A percentile compares a stretch with the other conserved stretches of the same genome.
Evolutionary conservation across 1,140 invertebrate species (phyloP).

Genomic region (Drosophila kepulauana): DNA sequence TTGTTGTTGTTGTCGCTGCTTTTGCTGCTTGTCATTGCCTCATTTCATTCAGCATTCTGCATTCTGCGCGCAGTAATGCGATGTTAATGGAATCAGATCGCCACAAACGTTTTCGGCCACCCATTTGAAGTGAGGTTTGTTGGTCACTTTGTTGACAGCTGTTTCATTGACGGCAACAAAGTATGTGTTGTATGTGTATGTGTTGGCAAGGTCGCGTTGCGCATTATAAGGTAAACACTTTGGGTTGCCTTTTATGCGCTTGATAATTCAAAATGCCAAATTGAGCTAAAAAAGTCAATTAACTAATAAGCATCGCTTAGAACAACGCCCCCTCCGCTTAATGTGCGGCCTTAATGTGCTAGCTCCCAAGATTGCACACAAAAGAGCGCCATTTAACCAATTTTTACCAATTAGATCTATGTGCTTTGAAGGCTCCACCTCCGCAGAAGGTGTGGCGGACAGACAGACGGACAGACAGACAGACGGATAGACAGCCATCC

Average conservation of each 20-base stretch:
- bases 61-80: slow-evolving; percentile 44
- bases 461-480: slow-evolving; percentile 26
- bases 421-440: slow-evolving; percentile 73
- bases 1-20: not conserved
- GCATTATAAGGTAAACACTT: slow-evolving; percentile 44
- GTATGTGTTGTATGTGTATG: slow-evolving; percentile 3
- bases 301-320: slow-evolving; percentile 56
- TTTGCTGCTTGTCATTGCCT: not conserved
- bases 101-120: slow-evolving; percentile 32
- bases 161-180: slow-evolving; percentile 59
- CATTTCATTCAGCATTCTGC: slow-evolving; percentile 50
- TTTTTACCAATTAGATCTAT: slow-evolving; percentile 69
- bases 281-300: slow-evolving; percentile 46
- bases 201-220: slow-evolving; percentile 59
- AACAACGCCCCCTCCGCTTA: slow-evolving; percentile 51
- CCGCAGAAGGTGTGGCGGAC: slow-evolving; percentile 66
- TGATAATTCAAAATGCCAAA: slow-evolving; percentile 42
- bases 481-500: slow-evolving; percentile 37
- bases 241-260: not conserved
- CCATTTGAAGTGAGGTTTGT: slow-evolving; percentile 19
- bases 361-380: slow-evolving; percentile 46
- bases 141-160: slow-evolving; percentile 45
- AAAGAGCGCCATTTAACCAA: slow-evolving; percentile 66
- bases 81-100: slow-evolving; percentile 58
- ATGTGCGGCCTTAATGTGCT: slow-evolving; percentile 52